A percentile compares a stretch with the other conserved stretches of the same genome.
Conservation (phyloP, 2,888 invertebrate genomes). For the Schizotus pectinicornis region DNA sequence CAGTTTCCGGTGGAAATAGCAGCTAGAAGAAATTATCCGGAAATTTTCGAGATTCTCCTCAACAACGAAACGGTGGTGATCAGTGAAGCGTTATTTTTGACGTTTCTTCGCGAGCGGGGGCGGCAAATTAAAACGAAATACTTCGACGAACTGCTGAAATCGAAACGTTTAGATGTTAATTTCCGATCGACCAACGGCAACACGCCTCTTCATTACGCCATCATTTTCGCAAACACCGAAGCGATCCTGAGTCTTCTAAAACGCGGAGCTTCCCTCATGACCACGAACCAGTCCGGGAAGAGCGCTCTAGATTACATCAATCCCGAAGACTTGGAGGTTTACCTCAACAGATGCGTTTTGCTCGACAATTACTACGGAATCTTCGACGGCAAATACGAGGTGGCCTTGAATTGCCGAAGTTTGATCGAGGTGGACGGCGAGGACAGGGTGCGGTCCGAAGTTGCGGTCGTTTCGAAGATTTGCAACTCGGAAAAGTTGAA, state of each 20-base stretch:
- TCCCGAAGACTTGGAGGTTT: constrained; percentile 15
- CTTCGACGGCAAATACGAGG: constrained; percentile 15
- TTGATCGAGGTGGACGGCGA: constrained; percentile 5
- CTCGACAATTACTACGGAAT: constrained; percentile 5
- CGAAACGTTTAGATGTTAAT: constrained; percentile 14
- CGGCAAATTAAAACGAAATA: constrained; percentile 19
- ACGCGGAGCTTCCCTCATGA: constrained; percentile 15
- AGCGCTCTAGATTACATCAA: constrained; percentile 20
- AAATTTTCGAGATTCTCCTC: constrained; percentile 18
- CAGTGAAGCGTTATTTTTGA: constrained; percentile 7
- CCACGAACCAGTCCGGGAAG: constrained; percentile 8
- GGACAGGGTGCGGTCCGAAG: constrained; percentile 5
- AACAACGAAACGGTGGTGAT: constrained; percentile 7
- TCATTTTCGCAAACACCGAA: constrained; percentile 13
- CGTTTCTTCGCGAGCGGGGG: constrained; percentile 6
- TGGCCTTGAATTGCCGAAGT: constrained; percentile 11
- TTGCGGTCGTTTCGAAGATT: constrained; percentile 5
- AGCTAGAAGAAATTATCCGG: constrained; percentile 12
- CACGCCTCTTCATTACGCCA: constrained; percentile 25
- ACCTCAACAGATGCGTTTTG: constrained; percentile 12
- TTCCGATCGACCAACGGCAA: constrained; percentile 13
- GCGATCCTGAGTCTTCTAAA: constrained; percentile 13
- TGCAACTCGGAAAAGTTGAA: constrained; percentile 5
- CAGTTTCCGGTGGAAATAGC: constrained; percentile 20
- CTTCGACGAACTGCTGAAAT: constrained; percentile 17